Conservation (phyloP, 2,113 vertebrate genomes). For the Cyphomyrus plagiostoma region DNA sequence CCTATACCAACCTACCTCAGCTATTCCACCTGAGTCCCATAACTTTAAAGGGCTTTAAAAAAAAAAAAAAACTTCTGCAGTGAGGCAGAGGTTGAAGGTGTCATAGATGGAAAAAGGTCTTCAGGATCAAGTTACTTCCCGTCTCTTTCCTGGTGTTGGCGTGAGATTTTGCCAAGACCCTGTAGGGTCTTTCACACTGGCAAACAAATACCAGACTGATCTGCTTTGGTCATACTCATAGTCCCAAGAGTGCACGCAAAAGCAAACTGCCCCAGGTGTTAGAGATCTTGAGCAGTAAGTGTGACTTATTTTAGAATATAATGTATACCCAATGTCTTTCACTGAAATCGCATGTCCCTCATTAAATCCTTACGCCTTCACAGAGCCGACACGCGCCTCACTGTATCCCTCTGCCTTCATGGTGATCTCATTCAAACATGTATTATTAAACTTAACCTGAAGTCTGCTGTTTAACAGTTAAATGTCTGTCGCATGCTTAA, state of each 20-base stretch:
- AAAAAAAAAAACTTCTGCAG: not conserved
- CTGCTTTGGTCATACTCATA: not conserved
- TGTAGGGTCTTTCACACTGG: constrained; percentile 12
- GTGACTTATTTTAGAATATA: not conserved
- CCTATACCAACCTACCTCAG: not conserved
- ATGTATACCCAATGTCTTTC: not conserved
- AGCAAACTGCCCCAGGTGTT: constrained; percentile 15
- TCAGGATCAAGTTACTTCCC: constrained; percentile 24
- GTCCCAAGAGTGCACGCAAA: not conserved
- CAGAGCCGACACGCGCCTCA: not conserved
- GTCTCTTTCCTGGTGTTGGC: constrained; percentile 9
- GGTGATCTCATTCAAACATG: not conserved
- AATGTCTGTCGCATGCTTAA: not conserved
- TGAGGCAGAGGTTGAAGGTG: constrained; percentile 18
- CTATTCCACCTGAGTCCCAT: constrained; percentile 18
- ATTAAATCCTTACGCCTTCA: not conserved
- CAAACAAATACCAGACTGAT: constrained; percentile 14
- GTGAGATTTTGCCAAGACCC: constrained; percentile 10
- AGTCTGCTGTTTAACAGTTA: not conserved
- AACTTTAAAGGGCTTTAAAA: not conserved
- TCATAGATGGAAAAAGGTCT: constrained; percentile 25
- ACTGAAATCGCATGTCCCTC: not conserved
- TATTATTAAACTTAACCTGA: not conserved
- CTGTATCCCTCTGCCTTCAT: not conserved
- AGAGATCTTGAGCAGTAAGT: constrained; percentile 3